Conservation (phyloP, 1,140 invertebrate species). For the Rhizoglyphus robini region DNA sequence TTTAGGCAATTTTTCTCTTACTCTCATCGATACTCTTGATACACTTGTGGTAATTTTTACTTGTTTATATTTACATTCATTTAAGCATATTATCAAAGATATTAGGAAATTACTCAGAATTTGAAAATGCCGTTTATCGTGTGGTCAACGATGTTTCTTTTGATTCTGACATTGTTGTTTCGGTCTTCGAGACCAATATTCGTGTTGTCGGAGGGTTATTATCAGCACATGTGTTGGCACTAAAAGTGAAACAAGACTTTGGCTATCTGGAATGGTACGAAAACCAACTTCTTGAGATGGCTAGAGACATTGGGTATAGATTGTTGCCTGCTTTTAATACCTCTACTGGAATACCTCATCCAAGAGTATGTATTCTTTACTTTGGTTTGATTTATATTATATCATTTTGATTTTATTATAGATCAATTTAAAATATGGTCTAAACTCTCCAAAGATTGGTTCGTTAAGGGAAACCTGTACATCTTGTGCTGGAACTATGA, state of each 20-base stretch:
- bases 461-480: constrained; percentile 81
- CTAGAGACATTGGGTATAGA: constrained; percentile 77
- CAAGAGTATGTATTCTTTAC: constrained; percentile 49
- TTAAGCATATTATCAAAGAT: constrained; percentile 37
- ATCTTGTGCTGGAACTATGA: constrained; percentile 95
- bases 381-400: constrained; percentile 18
- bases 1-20: constrained; percentile 91
- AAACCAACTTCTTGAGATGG: constrained; percentile 73
- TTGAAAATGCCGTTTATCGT: constrained; percentile 74
- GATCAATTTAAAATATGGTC: constrained; percentile 77
- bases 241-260: constrained; percentile 56
- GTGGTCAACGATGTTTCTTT: constrained; percentile 74
- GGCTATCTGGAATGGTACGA: constrained; percentile 74
- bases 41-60: constrained; percentile 61
- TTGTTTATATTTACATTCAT: background rate
- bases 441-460: constrained; percentile 58
- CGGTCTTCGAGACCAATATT: constrained; percentile 97
- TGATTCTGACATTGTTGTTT: constrained; percentile 87
- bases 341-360: constrained; percentile 89
- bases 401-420: constrained; percentile 35
- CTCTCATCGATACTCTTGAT: constrained; percentile 84
- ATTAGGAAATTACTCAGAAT: constrained; percentile 80
- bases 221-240: constrained; percentile 79
- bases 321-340: constrained; percentile 94
- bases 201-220: constrained; percentile 81